Evolutionary conservation across 2,797 vertebrate genomes (phyloP).

Genomic region (Sandelia bainsii): DNA sequence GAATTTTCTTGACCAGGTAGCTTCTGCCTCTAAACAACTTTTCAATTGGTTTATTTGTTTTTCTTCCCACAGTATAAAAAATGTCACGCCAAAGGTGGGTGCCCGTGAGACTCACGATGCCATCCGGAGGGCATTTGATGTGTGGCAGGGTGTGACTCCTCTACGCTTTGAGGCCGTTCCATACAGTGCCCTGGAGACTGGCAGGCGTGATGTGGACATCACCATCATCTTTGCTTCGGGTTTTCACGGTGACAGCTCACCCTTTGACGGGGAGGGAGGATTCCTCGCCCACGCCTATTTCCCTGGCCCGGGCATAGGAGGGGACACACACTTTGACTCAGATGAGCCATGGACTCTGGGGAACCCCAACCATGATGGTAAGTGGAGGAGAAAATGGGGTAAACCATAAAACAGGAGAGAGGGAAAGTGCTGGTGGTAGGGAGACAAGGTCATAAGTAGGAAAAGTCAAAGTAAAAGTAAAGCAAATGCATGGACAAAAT

Average conservation of each 20-base stretch:
- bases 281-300: conserved; percentile 99
- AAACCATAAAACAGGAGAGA: background rate
- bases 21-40: background rate
- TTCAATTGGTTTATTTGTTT: conserved; percentile 6
- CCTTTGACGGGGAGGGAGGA: conserved; percentile 97
- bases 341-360: conserved; percentile 99
- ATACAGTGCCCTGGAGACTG: conserved; percentile 94
- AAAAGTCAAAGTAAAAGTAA: background rate
- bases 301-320: conserved; percentile 96
- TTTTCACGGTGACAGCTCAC: conserved; percentile 98
- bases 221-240: conserved; percentile 99
- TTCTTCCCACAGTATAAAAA: conserved; percentile 91
- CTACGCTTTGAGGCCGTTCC: conserved; percentile 97
- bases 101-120: conserved; percentile 95
- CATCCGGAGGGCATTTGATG: conserved; percentile 97
- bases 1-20: background rate
- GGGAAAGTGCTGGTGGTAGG: background rate
- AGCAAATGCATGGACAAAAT: background rate
- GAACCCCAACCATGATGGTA: conserved; percentile 98
- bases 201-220: conserved; percentile 97
- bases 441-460: conserved; percentile 3
- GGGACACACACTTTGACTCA: conserved; percentile 99
- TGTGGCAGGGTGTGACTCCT: conserved; percentile 99
- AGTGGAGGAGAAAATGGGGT: conserved; percentile 51
- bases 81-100: conserved; percentile 98